Evolutionary conservation across 2,797 vertebrate genomes (phyloP).

Genomic region (Arnoldichthys spilopterus): DNA sequence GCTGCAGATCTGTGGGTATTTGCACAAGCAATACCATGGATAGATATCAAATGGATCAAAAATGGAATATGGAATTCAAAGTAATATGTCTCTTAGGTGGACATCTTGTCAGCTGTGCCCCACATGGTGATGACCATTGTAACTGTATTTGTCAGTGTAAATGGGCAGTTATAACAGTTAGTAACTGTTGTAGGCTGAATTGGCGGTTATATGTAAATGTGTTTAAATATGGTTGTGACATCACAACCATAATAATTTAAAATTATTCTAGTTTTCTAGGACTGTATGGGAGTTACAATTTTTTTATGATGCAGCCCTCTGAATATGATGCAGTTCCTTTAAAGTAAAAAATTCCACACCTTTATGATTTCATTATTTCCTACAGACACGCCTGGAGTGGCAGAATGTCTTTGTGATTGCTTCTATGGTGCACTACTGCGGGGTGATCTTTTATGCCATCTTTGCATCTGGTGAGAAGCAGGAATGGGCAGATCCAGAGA

Average conservation of each 20-base stretch:
- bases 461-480: constrained; percentile 99
- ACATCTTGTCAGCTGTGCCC: constrained; percentile 92
- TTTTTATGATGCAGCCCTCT: neutral
- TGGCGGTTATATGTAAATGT: neutral
- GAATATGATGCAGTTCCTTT: neutral
- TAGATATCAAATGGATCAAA: too few species aligned
- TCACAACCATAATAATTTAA: neutral
- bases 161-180: too few species aligned
- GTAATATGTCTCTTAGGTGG: constrained; percentile 82
- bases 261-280: neutral
- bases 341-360: too few species aligned
- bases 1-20: too few species aligned
- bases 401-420: constrained; percentile 97
- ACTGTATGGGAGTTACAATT: neutral
- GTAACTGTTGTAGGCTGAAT: neutral
- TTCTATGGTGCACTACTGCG: constrained; percentile 93
- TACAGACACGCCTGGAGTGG: constrained; percentile 95
- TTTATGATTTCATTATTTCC: constrained; percentile 15
- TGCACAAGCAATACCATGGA: too few species aligned
- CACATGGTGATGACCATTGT: constrained; percentile 99
- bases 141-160: too few species aligned
- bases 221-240: neutral
- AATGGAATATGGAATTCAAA: too few species aligned
- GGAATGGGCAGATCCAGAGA: constrained; percentile 95
- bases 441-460: constrained; percentile 95